These are phyloP conservation scores for Chelon labrosus DNA, from an alignment of 2,797 vertebrate species.

Conservation along the genomic window DNA sequence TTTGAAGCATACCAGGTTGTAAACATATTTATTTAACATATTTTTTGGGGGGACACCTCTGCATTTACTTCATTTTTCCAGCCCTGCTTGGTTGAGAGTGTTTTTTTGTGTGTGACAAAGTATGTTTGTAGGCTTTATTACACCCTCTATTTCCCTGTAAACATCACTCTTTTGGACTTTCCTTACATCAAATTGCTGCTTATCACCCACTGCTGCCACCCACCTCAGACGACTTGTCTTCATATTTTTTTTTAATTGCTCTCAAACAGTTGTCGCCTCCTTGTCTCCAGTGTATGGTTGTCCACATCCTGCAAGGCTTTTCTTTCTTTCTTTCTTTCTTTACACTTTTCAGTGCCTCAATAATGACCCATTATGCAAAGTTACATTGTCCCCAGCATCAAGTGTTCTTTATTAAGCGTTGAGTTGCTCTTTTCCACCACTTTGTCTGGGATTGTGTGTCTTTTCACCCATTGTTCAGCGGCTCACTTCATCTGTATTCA, in stretches of 20 bases:
- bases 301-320: not conserved
- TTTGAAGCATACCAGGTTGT: too few relatives aligned
- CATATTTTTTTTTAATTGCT: not conserved
- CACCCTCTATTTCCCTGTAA: not conserved
- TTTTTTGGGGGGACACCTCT: too few relatives aligned
- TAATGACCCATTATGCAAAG: constrained; percentile 29
- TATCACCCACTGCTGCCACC: not conserved
- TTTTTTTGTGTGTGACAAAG: not conserved
- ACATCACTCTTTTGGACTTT: constrained; percentile 18
- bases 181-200: constrained; percentile 1
- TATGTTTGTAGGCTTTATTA: constrained; percentile 16
- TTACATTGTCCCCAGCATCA: constrained; percentile 26
- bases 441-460: constrained; percentile 29
- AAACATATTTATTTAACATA: too few relatives aligned
- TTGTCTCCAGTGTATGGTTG: constrained; percentile 15
- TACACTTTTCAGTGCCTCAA: not conserved
- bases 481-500: constrained; percentile 36
- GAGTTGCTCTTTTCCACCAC: constrained; percentile 1
- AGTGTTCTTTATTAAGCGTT: constrained; percentile 22
- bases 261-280: constrained; percentile 18
- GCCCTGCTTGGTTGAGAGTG: too few relatives aligned
- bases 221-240: not conserved
- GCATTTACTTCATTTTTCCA: too few relatives aligned
- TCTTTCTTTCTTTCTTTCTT: constrained; percentile 4
- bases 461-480: constrained; percentile 9